Conservation (phyloP, 2,797 vertebrate species). For the Girardinus metallicus region DNA sequence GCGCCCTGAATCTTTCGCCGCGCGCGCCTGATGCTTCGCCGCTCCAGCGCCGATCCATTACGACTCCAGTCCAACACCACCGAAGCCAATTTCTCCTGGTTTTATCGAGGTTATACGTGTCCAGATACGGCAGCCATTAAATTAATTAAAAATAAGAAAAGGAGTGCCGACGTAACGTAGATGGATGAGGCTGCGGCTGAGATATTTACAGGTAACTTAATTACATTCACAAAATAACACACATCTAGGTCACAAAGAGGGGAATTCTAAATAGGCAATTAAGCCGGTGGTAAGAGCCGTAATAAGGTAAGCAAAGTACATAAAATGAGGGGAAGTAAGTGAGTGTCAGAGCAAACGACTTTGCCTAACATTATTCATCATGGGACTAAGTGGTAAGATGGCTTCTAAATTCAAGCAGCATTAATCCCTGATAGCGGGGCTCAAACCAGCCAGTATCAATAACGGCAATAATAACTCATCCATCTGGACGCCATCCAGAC, state of each 20-base stretch:
- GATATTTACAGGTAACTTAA: constrained; percentile 86
- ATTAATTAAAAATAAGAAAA: constrained; percentile 79
- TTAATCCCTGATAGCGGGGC: constrained; percentile 79
- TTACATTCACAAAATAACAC: constrained; percentile 83
- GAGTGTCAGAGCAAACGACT: constrained; percentile 81
- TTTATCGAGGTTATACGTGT: constrained; percentile 72
- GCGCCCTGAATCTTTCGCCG: not conserved
- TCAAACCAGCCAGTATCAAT: constrained; percentile 82
- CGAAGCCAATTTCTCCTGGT: constrained; percentile 47
- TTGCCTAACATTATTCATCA: constrained; percentile 81
- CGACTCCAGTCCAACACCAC: constrained; percentile 16
- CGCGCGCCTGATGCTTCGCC: not conserved
- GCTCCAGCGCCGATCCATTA: constrained; percentile 16
- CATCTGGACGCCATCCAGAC: constrained; percentile 79
- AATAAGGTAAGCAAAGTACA: constrained; percentile 80
- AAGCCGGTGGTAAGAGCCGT: constrained; percentile 77
- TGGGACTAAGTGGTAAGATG: constrained; percentile 81
- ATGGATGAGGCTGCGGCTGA: constrained; percentile 72
- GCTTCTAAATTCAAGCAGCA: constrained; percentile 81
- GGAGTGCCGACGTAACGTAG: constrained; percentile 72
- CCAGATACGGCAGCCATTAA: constrained; percentile 73
- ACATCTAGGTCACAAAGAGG: constrained; percentile 82
- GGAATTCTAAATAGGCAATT: constrained; percentile 84
- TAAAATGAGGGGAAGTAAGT: constrained; percentile 78
- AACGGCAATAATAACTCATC: constrained; percentile 82